phyloP scores from a whole-genome alignment of 2,113 vertebrate species.

The Ctenodactylus gundi region DNA sequence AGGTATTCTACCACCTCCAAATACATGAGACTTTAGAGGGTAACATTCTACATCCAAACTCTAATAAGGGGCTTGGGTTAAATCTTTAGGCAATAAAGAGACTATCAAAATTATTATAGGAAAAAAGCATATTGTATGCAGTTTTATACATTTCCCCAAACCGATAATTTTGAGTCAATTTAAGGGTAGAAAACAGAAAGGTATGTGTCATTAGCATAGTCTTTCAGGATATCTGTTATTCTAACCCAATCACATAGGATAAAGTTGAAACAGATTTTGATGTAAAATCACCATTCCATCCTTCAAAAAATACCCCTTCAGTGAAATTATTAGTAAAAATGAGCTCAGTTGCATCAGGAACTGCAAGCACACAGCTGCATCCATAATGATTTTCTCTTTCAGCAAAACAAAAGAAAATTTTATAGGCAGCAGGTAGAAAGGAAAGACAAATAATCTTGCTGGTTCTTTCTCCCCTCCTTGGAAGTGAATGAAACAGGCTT shows the following conservation, averaged over 20 bases:
- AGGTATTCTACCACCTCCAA: too few relatives aligned
- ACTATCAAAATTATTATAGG: not conserved
- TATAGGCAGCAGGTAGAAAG: not conserved
- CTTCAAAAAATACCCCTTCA: not conserved
- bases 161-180: not conserved
- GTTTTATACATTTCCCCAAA: not conserved
- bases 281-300: not conserved
- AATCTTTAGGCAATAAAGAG: not conserved
- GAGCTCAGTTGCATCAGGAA: not conserved
- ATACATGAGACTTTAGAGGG: too few relatives aligned
- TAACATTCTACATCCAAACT: too few relatives aligned
- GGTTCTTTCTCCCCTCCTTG: not conserved
- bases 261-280: slow-evolving; percentile 32
- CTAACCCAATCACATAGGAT: not conserved
- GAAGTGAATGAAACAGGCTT: not conserved
- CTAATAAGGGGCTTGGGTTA: too few relatives aligned
- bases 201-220: not conserved
- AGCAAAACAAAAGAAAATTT: slow-evolving; percentile 7
- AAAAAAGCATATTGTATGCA: not conserved
- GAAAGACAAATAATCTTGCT: not conserved
- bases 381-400: not conserved
- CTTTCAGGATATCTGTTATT: not conserved
- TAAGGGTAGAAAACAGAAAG: not conserved
- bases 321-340: slow-evolving; percentile 29
- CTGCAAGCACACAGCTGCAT: not conserved